Percentiles rank a stretch among this genome's conserved stretches.
Conservation (phyloP, 2,888 invertebrate species). For the Rutpela maculata region DNA sequence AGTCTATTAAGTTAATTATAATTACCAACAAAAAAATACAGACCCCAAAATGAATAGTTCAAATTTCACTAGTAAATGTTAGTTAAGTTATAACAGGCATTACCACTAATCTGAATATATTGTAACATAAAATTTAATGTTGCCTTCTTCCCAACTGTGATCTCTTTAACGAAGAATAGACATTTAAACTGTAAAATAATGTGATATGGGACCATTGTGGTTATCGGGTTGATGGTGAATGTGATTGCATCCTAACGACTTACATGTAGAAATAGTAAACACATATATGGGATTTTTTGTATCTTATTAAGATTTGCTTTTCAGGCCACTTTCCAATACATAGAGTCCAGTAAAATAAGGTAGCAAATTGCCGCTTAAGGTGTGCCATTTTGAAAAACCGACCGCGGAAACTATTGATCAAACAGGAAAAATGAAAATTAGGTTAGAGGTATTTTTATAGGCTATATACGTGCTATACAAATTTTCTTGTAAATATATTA, state of each 20-base stretch:
- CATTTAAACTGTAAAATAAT: slow-evolving; percentile 63
- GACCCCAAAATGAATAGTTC: background rate
- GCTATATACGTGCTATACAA: too few species aligned
- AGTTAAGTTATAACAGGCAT: background rate
- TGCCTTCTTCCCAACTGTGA: slow-evolving; percentile 73
- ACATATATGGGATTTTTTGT: background rate
- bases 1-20: background rate
- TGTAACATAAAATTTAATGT: slow-evolving; percentile 63
- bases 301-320: background rate
- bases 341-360: too few species aligned
- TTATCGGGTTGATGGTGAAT: slow-evolving; percentile 54
- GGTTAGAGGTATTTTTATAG: too few species aligned
- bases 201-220: slow-evolving; percentile 69
- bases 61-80: background rate
- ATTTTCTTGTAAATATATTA: too few species aligned
- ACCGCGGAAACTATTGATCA: too few species aligned
- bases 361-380: too few species aligned
- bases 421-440: too few species aligned
- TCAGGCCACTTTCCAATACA: background rate
- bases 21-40: background rate
- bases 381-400: too few species aligned
- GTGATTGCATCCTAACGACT: slow-evolving; percentile 50
- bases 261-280: slow-evolving; percentile 13
- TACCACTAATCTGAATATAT: slow-evolving; percentile 36
- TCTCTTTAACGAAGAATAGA: slow-evolving; percentile 67